Evolutionary conservation across 1,140 invertebrate genomes (phyloP).

Genomic region (Drosophila novamexicana): DNA sequence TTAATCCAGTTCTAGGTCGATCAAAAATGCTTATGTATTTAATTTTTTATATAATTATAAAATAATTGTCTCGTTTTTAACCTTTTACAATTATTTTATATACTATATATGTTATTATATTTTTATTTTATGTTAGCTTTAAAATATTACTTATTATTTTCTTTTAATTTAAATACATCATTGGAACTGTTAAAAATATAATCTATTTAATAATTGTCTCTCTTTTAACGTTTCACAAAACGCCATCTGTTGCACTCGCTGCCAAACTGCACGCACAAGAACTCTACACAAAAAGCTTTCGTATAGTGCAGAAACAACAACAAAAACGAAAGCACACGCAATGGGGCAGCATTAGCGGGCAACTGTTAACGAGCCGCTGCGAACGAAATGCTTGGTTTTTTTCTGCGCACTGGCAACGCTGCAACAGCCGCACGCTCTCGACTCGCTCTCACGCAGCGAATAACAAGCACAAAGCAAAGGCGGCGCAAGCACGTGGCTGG

Average conservation of each 20-base stretch:
- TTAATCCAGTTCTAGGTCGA: too few relatives aligned
- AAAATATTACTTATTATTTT: background rate
- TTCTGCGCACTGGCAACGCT: slow-evolving; percentile 38
- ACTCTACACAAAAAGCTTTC: slow-evolving; percentile 42
- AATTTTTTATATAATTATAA: too few relatives aligned
- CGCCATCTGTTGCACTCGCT: slow-evolving; percentile 38
- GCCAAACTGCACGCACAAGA: background rate
- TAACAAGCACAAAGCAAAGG: slow-evolving; percentile 66
- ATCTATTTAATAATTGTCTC: too few relatives aligned
- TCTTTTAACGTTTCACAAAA: background rate
- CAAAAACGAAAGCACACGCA: slow-evolving; percentile 23
- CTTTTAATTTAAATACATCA: background rate
- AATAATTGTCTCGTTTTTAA: too few relatives aligned
- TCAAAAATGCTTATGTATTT: too few relatives aligned
- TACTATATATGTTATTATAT: too few relatives aligned
- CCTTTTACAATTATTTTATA: too few relatives aligned
- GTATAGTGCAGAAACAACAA: background rate
- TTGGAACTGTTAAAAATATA: background rate
- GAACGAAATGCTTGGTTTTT: slow-evolving; percentile 2
- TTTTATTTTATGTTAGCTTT: too few relatives aligned
- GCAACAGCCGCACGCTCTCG: background rate
- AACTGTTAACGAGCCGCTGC: slow-evolving; percentile 5
- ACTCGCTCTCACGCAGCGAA: slow-evolving; percentile 52
- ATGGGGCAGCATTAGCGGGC: background rate
- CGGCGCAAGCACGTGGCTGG: slow-evolving; percentile 66